A percentile compares a stretch with the other conserved stretches of the same genome.
Evolutionary conservation across 2,797 vertebrate genomes (phyloP).

Genomic region (Spheniscus humboldti): DNA sequence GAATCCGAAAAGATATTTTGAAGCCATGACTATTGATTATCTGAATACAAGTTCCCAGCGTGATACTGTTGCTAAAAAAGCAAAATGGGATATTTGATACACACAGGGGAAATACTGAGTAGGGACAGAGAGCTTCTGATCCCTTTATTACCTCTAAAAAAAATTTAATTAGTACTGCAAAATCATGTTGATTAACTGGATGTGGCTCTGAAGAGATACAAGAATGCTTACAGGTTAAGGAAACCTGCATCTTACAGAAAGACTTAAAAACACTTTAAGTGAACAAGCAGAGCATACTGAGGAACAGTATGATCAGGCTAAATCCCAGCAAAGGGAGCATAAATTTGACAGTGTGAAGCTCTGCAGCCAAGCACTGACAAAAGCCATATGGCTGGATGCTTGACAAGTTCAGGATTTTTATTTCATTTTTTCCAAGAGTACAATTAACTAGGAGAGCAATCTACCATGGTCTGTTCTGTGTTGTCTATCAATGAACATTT

Average conservation of each 20-base stretch:
- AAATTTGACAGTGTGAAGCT: neutral
- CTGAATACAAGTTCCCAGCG: neutral
- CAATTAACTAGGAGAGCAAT: neutral
- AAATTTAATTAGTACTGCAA: neutral
- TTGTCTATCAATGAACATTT: neutral
- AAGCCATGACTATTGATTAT: neutral
- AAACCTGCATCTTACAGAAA: neutral
- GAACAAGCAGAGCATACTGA: neutral
- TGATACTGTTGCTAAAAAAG: neutral
- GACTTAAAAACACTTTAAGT: neutral
- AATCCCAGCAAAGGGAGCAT: neutral
- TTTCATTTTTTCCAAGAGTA: neutral
- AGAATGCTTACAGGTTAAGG: neutral
- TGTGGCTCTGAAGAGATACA: neutral
- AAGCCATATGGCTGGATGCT: neutral
- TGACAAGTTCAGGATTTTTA: neutral
- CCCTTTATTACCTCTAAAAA: neutral
- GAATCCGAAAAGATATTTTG: neutral
- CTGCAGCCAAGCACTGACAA: neutral
- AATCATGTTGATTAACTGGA: neutral
- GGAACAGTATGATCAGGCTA: neutral
- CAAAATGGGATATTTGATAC: neutral
- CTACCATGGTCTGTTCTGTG: neutral
- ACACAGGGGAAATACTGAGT: neutral
- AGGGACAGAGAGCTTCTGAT: neutral